Evolutionary conservation across 2,888 invertebrate genomes (phyloP).

Genomic region (Myopa testacea): DNA sequence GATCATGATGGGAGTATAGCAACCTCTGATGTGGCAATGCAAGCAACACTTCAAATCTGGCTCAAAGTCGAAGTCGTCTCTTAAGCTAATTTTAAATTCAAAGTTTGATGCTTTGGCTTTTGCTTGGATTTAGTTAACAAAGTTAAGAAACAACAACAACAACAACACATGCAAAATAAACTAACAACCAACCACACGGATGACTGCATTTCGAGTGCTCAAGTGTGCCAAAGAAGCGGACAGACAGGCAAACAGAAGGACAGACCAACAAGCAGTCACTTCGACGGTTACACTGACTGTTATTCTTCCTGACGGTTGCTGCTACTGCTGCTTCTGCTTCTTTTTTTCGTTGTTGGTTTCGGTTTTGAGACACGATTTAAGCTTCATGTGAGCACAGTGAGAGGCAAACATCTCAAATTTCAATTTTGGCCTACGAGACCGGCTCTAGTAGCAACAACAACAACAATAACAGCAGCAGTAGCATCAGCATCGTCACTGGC

Average conservation of each 20-base stretch:
- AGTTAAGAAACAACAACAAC: background rate
- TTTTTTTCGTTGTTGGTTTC: background rate
- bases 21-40: background rate
- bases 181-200: conserved; percentile 15
- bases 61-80: conserved; percentile 3
- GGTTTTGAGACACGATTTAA: background rate
- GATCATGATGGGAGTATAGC: background rate
- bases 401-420: background rate
- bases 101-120: background rate
- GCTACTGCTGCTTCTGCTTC: background rate
- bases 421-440: background rate
- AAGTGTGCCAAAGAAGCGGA: conserved; percentile 1
- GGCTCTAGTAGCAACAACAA: background rate
- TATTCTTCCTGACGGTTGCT: background rate
- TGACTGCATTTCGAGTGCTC: conserved; percentile 25
- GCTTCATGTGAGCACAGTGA: background rate
- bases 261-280: background rate
- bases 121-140: background rate
- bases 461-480: conserved; percentile 1
- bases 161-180: background rate
- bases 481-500: background rate
- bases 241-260: background rate
- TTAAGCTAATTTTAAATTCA: background rate
- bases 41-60: conserved; percentile 4
- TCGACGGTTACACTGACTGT: background rate